Evolutionary conservation across 1,140 invertebrate genomes (phyloP), one percentile per base, ranked within the genome.

Genomic region (Drosophila ficusphila): DNA sequence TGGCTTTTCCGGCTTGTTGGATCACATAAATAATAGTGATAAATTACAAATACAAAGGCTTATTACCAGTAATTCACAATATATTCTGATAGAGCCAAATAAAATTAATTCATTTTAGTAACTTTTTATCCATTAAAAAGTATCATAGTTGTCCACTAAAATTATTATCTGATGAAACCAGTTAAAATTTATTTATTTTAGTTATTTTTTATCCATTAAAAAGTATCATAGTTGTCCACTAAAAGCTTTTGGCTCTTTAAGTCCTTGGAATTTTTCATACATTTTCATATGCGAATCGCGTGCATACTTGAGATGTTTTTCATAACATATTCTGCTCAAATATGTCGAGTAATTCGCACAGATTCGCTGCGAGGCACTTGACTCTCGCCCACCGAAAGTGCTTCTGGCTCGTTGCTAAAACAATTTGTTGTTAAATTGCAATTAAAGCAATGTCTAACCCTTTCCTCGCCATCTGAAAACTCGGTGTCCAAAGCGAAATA

Each of bases 401-500:
- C 29, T 25, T 56, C 34, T 51, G 60, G 8, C 42, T 49, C 33
- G 58, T 12, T 65, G 62, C 42, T 65, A 65, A 85, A 86, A 54
- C 51, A 72, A 56, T 86, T 56, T 57, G 60, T 42, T 72, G 79
- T 85, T 76, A 73, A 85, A 79, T 79, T 76, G 72, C 72, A 86
- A 85, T 85, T 85, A 85, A 86, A 72, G 52, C 61, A 38, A 47
- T 23, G 56, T 44, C 42, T 27, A 46, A 53, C 36, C 41, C 57
- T 52, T 53, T 39, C 8, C 29, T 21, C 11, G 9, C 12, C 12
- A 12, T 9, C 12, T 4, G 7, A 41, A 49, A 46, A 36, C 38
- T 7, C 49, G 16, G 16, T 46, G 16, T 23, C 27, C 6, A 39
- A 33, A 51, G 23, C 36, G 53, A 82, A 58, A 78, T 60, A 54